Base-by-base conservation (phyloP, 2,888 invertebrate species). In the Mystacides longicornis region DNA sequence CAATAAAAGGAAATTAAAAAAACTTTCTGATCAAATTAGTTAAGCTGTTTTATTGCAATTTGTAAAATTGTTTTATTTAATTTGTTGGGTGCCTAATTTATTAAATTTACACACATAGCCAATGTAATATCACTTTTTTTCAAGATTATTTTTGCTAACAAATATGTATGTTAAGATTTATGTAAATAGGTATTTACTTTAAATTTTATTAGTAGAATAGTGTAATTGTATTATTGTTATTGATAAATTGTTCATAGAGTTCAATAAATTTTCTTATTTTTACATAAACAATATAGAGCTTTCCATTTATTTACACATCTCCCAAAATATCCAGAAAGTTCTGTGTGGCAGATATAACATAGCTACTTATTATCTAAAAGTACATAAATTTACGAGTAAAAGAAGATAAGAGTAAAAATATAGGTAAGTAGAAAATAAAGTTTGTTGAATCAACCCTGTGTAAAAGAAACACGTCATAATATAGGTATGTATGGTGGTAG, bases 1-100 rank as follows among this genome's bases (percentile, higher is more conserved):
- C 16, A 43, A 43, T 43, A 43, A 43, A 5, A 43, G 43, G 16
- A 43, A 43, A n/a, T 11, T 43, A 43, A 43, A 43, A 43, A 43
- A 43, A 43, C 43, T 43, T 11, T 27, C 27, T 11, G 11, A 27
- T 27, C 7, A 27, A 27, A 27, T 7, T 27, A n/a, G n/a, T n/a
- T n/a, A n/a, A n/a, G n/a, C n/a, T n/a, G n/a, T n/a, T n/a, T n/a
- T n/a, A n/a, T n/a, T n/a, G n/a, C n/a, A n/a, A n/a, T n/a, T n/a
- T n/a, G n/a, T n/a, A n/a, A n/a, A n/a, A n/a, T n/a, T n/a, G n/a
- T n/a, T n/a, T n/a, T n/a, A n/a, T n/a, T n/a, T n/a, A n/a, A n/a
- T n/a, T n/a, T n/a, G n/a, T n/a, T n/a, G n/a, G n/a, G n/a, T n/a
- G n/a, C n/a, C n/a, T n/a, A n/a, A n/a, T n/a, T n/a, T n/a, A n/a